A percentile compares a stretch with the other conserved stretches of the same genome.
phyloP scores from a whole-genome alignment of 2,888 invertebrate genomes.

The Ecdyonurus torrentis region DNA sequence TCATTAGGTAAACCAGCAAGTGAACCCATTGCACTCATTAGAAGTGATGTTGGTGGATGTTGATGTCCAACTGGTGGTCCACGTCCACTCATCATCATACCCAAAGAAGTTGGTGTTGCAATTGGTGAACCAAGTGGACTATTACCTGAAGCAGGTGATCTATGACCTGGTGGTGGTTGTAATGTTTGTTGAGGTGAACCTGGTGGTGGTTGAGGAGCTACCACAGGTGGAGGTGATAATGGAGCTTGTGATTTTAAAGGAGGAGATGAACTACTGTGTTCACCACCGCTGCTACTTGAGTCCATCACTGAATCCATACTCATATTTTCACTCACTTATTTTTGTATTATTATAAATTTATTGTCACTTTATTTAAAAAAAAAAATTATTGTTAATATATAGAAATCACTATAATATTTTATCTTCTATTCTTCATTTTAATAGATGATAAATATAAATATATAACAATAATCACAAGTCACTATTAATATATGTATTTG shows the following conservation, averaged over 20 bases:
- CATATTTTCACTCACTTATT: conserved; percentile 16
- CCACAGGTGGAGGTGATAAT: conserved; percentile 23
- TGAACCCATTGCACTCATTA: conserved; percentile 17
- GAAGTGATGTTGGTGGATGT: conserved; percentile 12
- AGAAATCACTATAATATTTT: too few species aligned
- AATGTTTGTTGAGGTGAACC: conserved; percentile 8
- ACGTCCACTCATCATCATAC: conserved; percentile 68
- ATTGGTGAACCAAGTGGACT: conserved; percentile 1
- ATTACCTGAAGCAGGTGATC: conserved; percentile 3
- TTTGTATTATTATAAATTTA: not conserved
- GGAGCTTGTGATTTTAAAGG: conserved; percentile 28
- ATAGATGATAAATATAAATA: too few species aligned
- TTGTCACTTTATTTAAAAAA: too few species aligned
- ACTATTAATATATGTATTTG: too few species aligned
- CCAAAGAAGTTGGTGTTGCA: conserved; percentile 32
- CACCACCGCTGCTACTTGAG: conserved; percentile 35
- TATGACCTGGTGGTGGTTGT: conserved; percentile 10
- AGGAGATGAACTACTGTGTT: conserved; percentile 34
- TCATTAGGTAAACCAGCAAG: conserved; percentile 12
- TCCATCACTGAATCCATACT: conserved; percentile 39
- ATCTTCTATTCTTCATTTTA: too few species aligned
- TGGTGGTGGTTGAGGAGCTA: conserved; percentile 10
- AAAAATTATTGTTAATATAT: too few species aligned
- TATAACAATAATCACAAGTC: too few species aligned
- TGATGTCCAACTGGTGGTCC: conserved; percentile 30